Percentiles rank a stretch among this genome's conserved stretches.
phyloP scores from a whole-genome alignment of 2,113 vertebrate genomes.

The Sphyrna mokarran region DNA sequence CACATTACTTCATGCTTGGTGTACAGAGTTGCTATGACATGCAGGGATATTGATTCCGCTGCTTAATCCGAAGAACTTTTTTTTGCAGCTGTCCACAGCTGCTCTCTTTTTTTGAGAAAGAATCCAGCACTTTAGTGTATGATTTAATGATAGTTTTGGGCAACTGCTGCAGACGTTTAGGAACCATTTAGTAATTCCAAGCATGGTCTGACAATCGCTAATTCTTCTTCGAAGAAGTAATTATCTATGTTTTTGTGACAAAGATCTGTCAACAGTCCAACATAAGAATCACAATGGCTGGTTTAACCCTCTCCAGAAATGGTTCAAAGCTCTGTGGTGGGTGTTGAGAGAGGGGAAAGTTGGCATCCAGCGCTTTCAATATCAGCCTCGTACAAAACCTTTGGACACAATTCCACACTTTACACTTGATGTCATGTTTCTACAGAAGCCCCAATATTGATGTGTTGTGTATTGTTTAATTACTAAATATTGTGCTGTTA shows the following conservation, averaged over 20 bases:
- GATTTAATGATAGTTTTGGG: background rate
- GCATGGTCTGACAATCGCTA: background rate
- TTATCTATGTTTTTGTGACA: background rate
- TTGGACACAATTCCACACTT: background rate
- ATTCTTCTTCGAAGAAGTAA: background rate
- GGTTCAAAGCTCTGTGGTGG: background rate
- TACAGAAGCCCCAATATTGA: background rate
- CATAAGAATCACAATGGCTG: background rate
- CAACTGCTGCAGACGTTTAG: background rate
- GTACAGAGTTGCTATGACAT: background rate
- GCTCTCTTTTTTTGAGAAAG: background rate
- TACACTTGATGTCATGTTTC: background rate
- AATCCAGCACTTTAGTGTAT: background rate
- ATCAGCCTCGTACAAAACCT: background rate
- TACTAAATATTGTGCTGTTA: background rate
- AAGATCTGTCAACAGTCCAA: background rate
- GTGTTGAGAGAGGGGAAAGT: background rate
- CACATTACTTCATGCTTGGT: background rate
- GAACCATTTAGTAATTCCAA: background rate
- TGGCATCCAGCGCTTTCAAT: background rate
- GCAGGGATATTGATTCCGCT: background rate
- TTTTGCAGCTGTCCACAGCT: slow-evolving; percentile 10
- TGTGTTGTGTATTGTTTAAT: background rate
- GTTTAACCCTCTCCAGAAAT: background rate
- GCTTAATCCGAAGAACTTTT: background rate